Percentiles rank a stretch among this genome's conserved stretches.
phyloP scores from a whole-genome alignment of 2,888 invertebrate species.

The Mimachlamys varia region DNA sequence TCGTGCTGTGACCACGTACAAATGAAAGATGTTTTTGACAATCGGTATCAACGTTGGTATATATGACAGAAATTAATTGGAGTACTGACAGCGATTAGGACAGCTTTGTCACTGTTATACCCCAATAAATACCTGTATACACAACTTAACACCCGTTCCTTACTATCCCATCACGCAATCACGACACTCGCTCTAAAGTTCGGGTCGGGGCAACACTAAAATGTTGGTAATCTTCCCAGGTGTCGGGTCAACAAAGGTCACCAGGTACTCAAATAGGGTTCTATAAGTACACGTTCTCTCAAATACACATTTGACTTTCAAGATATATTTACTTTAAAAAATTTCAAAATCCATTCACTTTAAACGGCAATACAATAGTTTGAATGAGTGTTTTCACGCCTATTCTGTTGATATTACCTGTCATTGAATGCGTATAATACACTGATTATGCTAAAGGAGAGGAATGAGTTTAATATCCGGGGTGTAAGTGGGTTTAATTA shows the following conservation, averaged over 20 bases:
- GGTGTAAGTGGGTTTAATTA: background rate
- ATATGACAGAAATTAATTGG: slow-evolving; percentile 9
- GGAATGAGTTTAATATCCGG: slow-evolving; percentile 13
- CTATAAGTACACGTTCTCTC: background rate
- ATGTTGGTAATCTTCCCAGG: background rate
- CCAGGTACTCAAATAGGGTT: background rate
- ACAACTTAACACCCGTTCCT: background rate
- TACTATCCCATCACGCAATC: background rate
- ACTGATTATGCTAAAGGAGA: background rate
- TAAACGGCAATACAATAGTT: background rate
- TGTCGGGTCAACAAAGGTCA: background rate
- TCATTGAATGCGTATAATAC: background rate
- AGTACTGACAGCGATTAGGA: slow-evolving; percentile 11
- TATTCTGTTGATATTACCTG: background rate
- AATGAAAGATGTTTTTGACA: background rate
- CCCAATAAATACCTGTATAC: background rate
- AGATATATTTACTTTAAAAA: background rate
- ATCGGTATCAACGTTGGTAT: background rate
- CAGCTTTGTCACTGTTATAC: background rate
- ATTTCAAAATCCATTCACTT: background rate
- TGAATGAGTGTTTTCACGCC: background rate
- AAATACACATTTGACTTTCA: background rate
- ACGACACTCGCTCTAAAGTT: background rate
- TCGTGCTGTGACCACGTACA: background rate
- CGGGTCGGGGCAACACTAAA: background rate